Evolutionary conservation across 1,140 invertebrate genomes (phyloP), one percentile per base, ranked within the genome.

Genomic region (Mactra quadrangularis): DNA sequence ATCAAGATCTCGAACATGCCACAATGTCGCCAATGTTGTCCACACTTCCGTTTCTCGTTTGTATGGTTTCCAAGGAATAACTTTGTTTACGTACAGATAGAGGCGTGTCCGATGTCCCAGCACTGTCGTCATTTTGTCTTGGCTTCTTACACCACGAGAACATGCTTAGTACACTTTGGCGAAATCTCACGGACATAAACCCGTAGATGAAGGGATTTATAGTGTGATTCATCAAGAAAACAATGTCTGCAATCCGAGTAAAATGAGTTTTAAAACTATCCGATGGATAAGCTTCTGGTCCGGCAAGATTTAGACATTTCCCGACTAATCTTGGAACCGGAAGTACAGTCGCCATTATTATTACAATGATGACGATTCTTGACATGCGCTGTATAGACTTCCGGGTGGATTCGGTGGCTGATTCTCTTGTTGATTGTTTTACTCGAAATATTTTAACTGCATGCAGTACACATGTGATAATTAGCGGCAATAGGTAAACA

Each of bases 331-430:
- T 11, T 22, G 76, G 76, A 1, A 79, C 0, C 19, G 76, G 76
- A 55, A 79, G 64, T 45, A 79, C 11, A 13, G 52, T 47, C 19
- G 62, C 76, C 35, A 79, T 47, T 15, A 66, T n/a, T 6, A 79
- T 70, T 22, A 79, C 76, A 15, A 79, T 22, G 7, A 79, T 64
- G 7, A 79, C 76, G 22, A 79, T 68, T 38, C 66, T 66, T 19
- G 76, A 79, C 76, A 79, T 79, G 60, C 76, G 76, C 50, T 70
- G 47, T 66, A 79, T 68, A 9, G 60, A 66, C 38, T 79, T 79
- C 50, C 60, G 60, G 35, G 60, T 64, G 2, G 33, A 13, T 27
- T 68, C 64, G 11, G 76, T 68, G 11, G 76, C 47, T 1, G 52
- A 68, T 55, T 68, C 33, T 19, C 35, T 55, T n/a, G 57, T 47